Conservation (phyloP, 2,113 vertebrate genomes). For the Glaucomys volans region DNA sequence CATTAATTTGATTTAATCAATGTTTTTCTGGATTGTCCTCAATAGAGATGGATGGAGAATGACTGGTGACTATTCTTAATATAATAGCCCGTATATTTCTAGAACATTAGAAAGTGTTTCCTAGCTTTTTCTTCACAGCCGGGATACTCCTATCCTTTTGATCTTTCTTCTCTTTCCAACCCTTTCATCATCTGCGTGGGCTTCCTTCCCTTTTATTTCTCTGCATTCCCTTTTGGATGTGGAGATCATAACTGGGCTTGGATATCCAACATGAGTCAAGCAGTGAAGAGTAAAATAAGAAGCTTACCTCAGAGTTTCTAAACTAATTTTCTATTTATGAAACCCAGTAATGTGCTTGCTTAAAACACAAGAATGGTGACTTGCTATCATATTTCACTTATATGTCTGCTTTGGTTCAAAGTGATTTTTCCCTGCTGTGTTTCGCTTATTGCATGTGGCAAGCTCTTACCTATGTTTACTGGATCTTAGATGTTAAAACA, state of each 20-base stretch:
- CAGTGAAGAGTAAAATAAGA: constrained; percentile 47
- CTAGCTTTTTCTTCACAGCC: constrained; percentile 32
- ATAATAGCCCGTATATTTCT: constrained; percentile 27
- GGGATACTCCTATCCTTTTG: not conserved
- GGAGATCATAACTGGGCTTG: not conserved
- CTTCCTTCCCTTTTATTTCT: constrained; percentile 20
- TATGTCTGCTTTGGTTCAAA: not conserved
- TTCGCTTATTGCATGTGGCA: not conserved
- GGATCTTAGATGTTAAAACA: not conserved
- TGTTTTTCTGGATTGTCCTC: constrained; percentile 60
- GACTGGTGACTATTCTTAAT: constrained; percentile 39
- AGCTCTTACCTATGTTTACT: not conserved
- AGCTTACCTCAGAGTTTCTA: constrained; percentile 69
- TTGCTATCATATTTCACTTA: not conserved
- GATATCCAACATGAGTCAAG: not conserved
- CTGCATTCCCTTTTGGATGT: constrained; percentile 6
- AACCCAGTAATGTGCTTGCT: not conserved
- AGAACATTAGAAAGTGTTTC: constrained; percentile 34
- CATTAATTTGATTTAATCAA: not conserved
- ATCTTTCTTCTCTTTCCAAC: constrained; percentile 36
- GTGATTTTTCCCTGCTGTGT: not conserved
- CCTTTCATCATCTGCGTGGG: constrained; percentile 43
- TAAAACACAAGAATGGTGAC: constrained; percentile 1
- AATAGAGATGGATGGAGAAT: constrained; percentile 29
- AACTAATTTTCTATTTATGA: constrained; percentile 69